A percentile compares a stretch with the other conserved stretches of the same genome.
Evolutionary conservation across 2,797 vertebrate species (phyloP).

Genomic region (Fistularia commersonii): DNA sequence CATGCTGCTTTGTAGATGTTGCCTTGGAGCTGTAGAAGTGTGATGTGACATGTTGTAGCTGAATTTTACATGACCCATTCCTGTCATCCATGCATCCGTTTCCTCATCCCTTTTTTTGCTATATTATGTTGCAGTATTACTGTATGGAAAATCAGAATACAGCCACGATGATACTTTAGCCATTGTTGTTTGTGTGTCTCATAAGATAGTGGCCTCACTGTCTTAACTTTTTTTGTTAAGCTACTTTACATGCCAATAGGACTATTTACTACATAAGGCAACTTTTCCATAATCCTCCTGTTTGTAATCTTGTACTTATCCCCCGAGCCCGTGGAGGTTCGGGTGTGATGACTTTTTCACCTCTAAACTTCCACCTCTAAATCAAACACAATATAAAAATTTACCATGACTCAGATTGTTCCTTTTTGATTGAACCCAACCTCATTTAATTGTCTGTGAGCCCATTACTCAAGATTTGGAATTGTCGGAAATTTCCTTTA

Average conservation of each 20-base stretch:
- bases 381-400: too few relatives aligned
- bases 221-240: constrained; percentile 4
- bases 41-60: constrained; percentile 59
- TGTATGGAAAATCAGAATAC: constrained; percentile 45
- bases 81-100: constrained; percentile 51
- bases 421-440: too few relatives aligned
- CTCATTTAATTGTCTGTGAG: too few relatives aligned
- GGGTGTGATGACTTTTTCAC: too few relatives aligned
- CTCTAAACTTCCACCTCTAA: too few relatives aligned
- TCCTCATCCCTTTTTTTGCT: constrained; percentile 18
- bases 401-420: too few relatives aligned
- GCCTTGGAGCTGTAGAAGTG: constrained; percentile 58
- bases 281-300: not conserved
- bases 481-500: too few relatives aligned
- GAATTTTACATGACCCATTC: constrained; percentile 31
- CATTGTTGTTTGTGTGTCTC: constrained; percentile 20
- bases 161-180: constrained; percentile 13
- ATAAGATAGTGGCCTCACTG: constrained; percentile 12
- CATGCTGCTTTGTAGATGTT: constrained; percentile 63
- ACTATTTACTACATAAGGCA: not conserved
- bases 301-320: too few relatives aligned
- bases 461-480: too few relatives aligned
- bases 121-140: constrained; percentile 24
- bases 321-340: too few relatives aligned
- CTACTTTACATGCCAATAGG: too few relatives aligned